A percentile compares a stretch with the other conserved stretches of the same genome.
Evolutionary conservation across 2,113 vertebrate genomes (phyloP).

Genomic region (Cromileptes altivelis): DNA sequence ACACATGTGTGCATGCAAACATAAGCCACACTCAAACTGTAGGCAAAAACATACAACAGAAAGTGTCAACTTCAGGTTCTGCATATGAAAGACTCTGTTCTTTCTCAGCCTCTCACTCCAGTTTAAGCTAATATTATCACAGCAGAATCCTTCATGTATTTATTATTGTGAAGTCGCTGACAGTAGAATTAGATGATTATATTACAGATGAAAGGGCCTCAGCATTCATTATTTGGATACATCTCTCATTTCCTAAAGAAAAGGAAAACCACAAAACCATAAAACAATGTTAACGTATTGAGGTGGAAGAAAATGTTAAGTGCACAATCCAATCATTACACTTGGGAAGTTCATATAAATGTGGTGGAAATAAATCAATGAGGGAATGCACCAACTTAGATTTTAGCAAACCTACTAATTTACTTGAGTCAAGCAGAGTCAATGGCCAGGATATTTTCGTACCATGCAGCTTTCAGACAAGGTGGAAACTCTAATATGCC

Average conservation of each 20-base stretch:
- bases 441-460: constrained; percentile 66
- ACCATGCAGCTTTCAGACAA: background rate
- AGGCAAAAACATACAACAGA: constrained; percentile 38
- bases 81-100: background rate
- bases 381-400: constrained; percentile 61
- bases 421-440: constrained; percentile 70
- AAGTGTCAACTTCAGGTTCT: constrained; percentile 22
- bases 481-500: background rate
- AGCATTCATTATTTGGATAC: constrained; percentile 31
- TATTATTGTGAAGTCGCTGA: background rate
- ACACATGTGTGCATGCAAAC: too few relatives aligned
- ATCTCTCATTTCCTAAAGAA: constrained; percentile 19
- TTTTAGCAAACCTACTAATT: constrained; percentile 72
- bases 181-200: background rate
- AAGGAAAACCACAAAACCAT: constrained; percentile 54
- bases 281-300: constrained; percentile 63
- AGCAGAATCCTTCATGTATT: constrained; percentile 25
- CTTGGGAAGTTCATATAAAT: constrained; percentile 61
- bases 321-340: constrained; percentile 67
- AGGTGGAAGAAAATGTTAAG: constrained; percentile 74
- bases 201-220: constrained; percentile 29
- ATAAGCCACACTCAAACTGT: constrained; percentile 11
- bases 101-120: background rate
- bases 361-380: constrained; percentile 76
- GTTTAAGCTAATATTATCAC: constrained; percentile 27